Conservation (phyloP, 1,140 invertebrate genomes). For the Tetraneura akinire region DNA sequence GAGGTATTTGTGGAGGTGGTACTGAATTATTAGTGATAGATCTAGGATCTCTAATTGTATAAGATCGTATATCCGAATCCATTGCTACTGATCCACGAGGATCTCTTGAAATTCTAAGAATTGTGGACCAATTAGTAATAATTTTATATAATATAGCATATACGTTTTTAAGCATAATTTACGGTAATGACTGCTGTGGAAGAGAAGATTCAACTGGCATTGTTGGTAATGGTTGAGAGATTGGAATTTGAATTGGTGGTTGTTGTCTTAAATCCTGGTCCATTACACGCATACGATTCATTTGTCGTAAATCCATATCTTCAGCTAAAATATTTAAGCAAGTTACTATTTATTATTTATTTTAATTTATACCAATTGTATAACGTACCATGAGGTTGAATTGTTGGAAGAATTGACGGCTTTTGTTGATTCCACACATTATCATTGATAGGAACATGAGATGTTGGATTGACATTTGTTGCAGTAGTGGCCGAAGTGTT, state of each 20-base stretch:
- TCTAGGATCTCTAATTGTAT: slow-evolving; percentile 27
- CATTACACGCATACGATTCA: slow-evolving; percentile 61
- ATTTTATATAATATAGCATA: background rate
- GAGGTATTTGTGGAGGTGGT: background rate
- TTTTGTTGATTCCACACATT: slow-evolving; percentile 15
- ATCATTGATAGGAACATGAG: slow-evolving; percentile 24
- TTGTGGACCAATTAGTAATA: background rate
- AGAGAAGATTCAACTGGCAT: slow-evolving; percentile 55
- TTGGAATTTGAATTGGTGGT: slow-evolving; percentile 62
- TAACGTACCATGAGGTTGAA: slow-evolving; percentile 1
- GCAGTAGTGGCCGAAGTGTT: slow-evolving; percentile 54
- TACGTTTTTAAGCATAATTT: background rate
- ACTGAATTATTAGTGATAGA: background rate
- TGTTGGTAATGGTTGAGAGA: slow-evolving; percentile 62
- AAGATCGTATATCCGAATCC: slow-evolving; percentile 39
- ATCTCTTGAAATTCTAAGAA: slow-evolving; percentile 45
- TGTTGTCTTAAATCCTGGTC: slow-evolving; percentile 68
- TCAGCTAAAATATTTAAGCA: slow-evolving; percentile 34
- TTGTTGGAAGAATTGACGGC: background rate
- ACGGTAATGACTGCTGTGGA: slow-evolving; percentile 44
- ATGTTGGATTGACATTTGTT: slow-evolving; percentile 46
- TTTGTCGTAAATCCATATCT: slow-evolving; percentile 62
- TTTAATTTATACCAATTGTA: background rate
- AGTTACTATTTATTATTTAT: background rate
- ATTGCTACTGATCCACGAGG: slow-evolving; percentile 30